Percentiles rank a stretch among this genome's conserved stretches.
These are phyloP conservation scores for Anhinga rufa DNA, from an alignment of 2,113 vertebrate genomes.

Conservation along the genomic window DNA sequence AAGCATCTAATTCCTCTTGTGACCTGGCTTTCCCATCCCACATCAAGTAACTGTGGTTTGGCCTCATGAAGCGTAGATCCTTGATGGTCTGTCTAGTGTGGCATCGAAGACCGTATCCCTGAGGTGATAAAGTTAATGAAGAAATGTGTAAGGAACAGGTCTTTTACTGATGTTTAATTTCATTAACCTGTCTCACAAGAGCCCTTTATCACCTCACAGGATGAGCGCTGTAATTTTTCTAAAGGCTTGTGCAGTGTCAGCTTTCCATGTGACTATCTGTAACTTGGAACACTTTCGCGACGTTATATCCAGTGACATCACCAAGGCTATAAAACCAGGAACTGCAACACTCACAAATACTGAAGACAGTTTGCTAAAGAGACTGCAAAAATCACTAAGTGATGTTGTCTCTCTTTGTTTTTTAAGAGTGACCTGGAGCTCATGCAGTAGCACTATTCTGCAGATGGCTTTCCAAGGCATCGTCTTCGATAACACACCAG, in stretches of 20 bases:
- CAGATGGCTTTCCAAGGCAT: neutral
- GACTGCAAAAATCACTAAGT: neutral
- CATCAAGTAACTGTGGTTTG: neutral
- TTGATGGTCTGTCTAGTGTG: neutral
- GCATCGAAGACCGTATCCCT: accelerated
- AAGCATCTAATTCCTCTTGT: neutral
- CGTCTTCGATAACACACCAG: neutral
- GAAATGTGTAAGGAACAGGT: neutral
- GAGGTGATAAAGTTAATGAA: neutral
- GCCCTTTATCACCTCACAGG: neutral
- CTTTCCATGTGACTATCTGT: neutral
- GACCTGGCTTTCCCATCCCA: neutral
- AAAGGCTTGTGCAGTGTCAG: neutral
- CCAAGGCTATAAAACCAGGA: neutral
- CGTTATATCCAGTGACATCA: accelerated
- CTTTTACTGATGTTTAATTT: neutral
- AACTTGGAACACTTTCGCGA: neutral
- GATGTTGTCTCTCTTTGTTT: neutral
- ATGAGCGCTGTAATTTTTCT: neutral
- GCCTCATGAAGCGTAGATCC: neutral
- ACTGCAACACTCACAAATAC: neutral
- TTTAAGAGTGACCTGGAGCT: neutral
- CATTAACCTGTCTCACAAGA: neutral
- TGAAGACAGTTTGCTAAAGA: neutral
- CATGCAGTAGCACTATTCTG: neutral